Conservation (phyloP, 2,113 vertebrate species). For the Indicator indicator region DNA sequence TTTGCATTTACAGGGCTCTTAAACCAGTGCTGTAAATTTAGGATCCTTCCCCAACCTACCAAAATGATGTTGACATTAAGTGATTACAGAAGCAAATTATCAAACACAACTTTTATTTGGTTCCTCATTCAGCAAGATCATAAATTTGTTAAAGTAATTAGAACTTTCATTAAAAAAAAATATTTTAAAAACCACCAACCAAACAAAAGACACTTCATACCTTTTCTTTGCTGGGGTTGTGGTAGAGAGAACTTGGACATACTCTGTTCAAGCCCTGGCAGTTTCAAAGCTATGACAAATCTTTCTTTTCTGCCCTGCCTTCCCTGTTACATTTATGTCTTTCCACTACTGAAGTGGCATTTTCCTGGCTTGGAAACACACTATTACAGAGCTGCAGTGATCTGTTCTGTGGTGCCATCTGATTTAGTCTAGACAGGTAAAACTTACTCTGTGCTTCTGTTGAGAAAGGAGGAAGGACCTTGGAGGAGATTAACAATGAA, state of each 20-base stretch:
- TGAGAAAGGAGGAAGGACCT: background rate
- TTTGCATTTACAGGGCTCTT: background rate
- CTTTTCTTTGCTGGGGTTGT: background rate
- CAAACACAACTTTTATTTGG: background rate
- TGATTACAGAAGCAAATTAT: background rate
- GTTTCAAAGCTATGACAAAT: background rate
- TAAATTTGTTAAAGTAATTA: background rate
- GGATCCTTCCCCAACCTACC: background rate
- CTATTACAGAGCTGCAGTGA: background rate
- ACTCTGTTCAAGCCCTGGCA: background rate
- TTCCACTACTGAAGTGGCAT: background rate
- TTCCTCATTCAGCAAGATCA: background rate
- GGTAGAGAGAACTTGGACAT: background rate
- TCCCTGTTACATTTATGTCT: background rate
- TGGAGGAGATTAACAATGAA: background rate
- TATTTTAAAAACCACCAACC: background rate
- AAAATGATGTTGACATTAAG: background rate
- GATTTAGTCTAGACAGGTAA: background rate
- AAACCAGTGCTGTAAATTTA: background rate
- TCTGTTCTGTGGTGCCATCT: background rate
- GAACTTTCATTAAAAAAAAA: background rate
- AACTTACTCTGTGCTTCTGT: background rate
- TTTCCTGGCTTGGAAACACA: background rate
- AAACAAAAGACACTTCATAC: background rate
- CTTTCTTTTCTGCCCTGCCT: background rate